Evolutionary conservation across 2,888 invertebrate species (phyloP), one percentile per base, ranked within the genome.

Genomic region (Chrysomela aeneicollis): DNA sequence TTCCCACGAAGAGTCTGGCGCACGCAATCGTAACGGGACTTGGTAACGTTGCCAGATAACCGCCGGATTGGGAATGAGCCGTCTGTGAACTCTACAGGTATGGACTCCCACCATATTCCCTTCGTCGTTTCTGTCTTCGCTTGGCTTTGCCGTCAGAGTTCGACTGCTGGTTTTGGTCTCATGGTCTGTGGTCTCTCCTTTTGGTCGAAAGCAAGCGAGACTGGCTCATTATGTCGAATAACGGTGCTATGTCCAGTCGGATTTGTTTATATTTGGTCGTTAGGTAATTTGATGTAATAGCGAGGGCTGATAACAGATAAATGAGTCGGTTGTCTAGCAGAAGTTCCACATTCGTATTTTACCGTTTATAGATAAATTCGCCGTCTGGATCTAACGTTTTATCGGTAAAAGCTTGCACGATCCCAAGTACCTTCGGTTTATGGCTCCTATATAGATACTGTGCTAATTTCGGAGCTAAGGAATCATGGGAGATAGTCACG

Each of bases 11-110:
- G 58, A n/a, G n/a, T n/a, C n/a, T 63, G 52, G 22, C 57, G 50
- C 32, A 22, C 26, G 22, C 42, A 26, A n/a, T 32, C 17, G 18
- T 35, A 55, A 26, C 18, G 30, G 10, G 30, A 47, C 55, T 49
- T 50, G 47, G 12, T 51, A 30, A 50, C 60, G 57, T 58, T 58
- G 37, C 64, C 64, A 61, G 64, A 61, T 63, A 18, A 49, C 21
- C 46, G 57, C 21, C 46, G 46, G 57, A 22, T 68, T 67, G 54
- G 71, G 69, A 71, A 72, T 63, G 68, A 73, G 70, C 69, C 59
- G 66, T 46, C 64, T 66, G 72, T 71, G 73, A 77, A 76, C 77
- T 77, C 77, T 76, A 77, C 77, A 77, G 77, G 77, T 77, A 77
- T 74, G 68, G 61, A 64, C 73, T 73, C 73, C 76, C 74, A 72